phyloP scores from a whole-genome alignment of 2,113 vertebrate species.

The Blennius ocellaris region DNA sequence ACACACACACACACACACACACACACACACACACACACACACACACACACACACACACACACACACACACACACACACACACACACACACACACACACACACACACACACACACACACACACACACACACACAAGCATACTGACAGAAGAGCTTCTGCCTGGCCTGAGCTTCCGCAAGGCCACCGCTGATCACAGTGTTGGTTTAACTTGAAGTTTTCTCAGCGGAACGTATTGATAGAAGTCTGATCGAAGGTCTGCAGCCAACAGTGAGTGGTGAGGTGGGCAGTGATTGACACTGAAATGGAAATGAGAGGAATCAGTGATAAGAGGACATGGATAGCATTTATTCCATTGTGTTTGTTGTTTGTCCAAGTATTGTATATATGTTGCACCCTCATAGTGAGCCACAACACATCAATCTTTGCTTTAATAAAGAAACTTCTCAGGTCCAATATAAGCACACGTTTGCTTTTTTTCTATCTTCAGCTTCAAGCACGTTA shows the following conservation, averaged over 20 bases:
- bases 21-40: conserved; percentile 25
- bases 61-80: background rate
- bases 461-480: too few relatives aligned
- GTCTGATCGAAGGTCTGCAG: conserved; percentile 64
- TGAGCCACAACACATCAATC: too few relatives aligned
- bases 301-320: conserved; percentile 47
- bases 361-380: background rate
- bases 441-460: too few relatives aligned
- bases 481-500: too few relatives aligned
- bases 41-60: conserved; percentile 22
- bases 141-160: conserved; percentile 33
- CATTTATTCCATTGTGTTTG: conserved; percentile 17
- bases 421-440: too few relatives aligned
- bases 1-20: conserved; percentile 22
- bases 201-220: conserved; percentile 27
- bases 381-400: background rate
- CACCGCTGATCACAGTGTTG: conserved; percentile 45
- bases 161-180: conserved; percentile 26
- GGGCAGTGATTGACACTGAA: conserved; percentile 49
- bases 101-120: too few relatives aligned
- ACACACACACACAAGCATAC: background rate
- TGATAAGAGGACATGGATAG: background rate
- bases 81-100: too few relatives aligned
- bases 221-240: conserved; percentile 47
- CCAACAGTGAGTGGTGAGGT: conserved; percentile 58